Evolutionary conservation across 2,797 vertebrate species (phyloP), one percentile per base, ranked within the genome.

Genomic region (Chromis chromis): DNA sequence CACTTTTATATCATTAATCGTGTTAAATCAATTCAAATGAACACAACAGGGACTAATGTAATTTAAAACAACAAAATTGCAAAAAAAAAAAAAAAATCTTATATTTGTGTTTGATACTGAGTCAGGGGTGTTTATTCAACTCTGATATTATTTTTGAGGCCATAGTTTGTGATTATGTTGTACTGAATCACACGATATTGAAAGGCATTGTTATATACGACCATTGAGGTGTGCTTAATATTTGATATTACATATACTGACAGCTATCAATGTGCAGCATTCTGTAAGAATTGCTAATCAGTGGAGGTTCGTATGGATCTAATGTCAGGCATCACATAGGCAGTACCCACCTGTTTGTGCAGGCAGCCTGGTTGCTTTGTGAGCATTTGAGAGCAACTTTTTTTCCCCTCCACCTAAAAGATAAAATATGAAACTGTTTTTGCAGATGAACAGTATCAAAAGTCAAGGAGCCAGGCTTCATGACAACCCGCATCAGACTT

Each of bases 401-500:
- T 21, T 44, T 42, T 63, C 9, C 28, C 17, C 40, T 1, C 0
- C 11, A 27, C 52, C 17, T 13, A 19, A 54, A 74, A 70, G 33
- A 28, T n/a, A 39, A 73, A 63, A 79, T 77, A 72, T 60, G 53
- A 74, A 83, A 72, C 64, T 73, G 40, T 70, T 74, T 82, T 73
- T 85, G 62, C 83, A 83, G 75, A 33, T 69, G 28, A 88, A 84
- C 70, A 60, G 39, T 78, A 85, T 87, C 61, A 79, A 81, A 88
- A 91, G 89, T 86, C 73, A 70, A 70, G 78, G 71, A 89, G 84
- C 73, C 74, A 85, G 65, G 46, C 70, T 82, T 74, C 76, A 79
- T 84, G 86, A 90, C 91, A 90, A 78, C 66, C 53, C 22, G 74
- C 86, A 88, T 91, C 79, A 88, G 85, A 65, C 80, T 81, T 80